Evolutionary conservation across 2,113 vertebrate genomes (phyloP).

Genomic region (Choloepus hoffmanni): DNA sequence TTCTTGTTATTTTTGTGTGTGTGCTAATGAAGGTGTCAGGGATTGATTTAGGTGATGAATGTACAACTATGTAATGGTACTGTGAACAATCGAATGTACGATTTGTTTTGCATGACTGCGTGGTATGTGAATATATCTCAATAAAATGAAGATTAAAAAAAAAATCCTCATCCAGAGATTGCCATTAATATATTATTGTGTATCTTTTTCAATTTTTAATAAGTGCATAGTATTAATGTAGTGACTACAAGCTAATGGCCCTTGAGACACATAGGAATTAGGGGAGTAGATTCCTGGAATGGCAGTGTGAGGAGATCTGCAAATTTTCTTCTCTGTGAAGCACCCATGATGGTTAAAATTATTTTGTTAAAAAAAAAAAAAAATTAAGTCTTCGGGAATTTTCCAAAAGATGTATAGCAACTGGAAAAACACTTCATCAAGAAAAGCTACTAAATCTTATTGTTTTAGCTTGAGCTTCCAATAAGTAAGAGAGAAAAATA

Average conservation of each 20-base stretch:
- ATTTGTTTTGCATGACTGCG: no score
- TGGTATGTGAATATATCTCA: no score
- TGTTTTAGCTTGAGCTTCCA: no score
- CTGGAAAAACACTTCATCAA: neutral
- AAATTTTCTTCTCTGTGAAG: neutral
- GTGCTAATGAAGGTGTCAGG: no score
- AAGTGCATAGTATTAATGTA: neutral
- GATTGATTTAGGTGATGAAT: no score
- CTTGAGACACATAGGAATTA: conserved; percentile 37
- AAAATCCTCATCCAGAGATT: neutral
- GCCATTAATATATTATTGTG: neutral
- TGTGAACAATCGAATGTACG: no score
- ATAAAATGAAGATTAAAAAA: no score
- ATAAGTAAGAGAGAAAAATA: no score
- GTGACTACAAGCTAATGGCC: neutral
- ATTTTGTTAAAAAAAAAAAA: neutral
- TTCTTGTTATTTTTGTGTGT: no score
- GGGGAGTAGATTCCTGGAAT: neutral
- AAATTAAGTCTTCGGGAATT: neutral
- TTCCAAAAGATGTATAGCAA: neutral
- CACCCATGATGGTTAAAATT: neutral
- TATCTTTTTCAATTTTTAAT: neutral
- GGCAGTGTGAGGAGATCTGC: neutral
- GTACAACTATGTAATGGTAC: no score
- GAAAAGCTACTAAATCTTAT: neutral